A percentile compares a stretch with the other conserved stretches of the same genome.
These are phyloP conservation scores for Alligator mississippiensis DNA, from an alignment of 2,113 vertebrate species.

Conservation along the genomic window DNA sequence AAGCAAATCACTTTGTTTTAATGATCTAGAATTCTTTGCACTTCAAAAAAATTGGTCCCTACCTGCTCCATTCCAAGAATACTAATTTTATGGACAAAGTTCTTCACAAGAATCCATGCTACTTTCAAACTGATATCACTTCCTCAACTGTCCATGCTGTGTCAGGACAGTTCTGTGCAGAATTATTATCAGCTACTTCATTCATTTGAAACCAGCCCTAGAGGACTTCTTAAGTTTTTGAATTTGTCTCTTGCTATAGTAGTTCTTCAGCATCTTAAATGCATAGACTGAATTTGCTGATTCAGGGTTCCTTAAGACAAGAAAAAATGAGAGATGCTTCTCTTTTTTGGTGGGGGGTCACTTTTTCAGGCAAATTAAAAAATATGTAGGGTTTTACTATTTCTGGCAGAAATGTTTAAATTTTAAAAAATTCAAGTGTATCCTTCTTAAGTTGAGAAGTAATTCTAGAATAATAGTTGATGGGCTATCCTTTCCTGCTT, in stretches of 20 bases:
- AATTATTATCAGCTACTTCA: rapidly evolving
- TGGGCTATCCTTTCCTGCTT: background rate
- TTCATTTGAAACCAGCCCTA: background rate
- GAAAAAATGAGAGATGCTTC: background rate
- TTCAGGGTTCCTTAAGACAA: background rate
- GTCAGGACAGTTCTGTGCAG: background rate
- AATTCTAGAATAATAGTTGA: background rate
- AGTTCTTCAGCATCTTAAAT: background rate
- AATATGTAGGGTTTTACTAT: background rate
- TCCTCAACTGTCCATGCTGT: background rate
- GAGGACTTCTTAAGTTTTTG: background rate
- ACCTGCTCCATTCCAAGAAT: background rate
- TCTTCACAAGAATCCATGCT: background rate
- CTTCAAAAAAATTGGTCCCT: background rate
- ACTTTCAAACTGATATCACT: background rate
- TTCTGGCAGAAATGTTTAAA: background rate
- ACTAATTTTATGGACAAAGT: background rate
- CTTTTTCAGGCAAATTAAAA: background rate
- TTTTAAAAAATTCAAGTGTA: background rate
- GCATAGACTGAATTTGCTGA: background rate
- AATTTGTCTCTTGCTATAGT: background rate
- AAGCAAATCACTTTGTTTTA: background rate
- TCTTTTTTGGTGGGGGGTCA: background rate
- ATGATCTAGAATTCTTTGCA: background rate
- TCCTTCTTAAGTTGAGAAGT: background rate